Evolutionary conservation across 2,113 vertebrate species (phyloP), one percentile per base, ranked within the genome.

Genomic region (Cacatua alba): DNA sequence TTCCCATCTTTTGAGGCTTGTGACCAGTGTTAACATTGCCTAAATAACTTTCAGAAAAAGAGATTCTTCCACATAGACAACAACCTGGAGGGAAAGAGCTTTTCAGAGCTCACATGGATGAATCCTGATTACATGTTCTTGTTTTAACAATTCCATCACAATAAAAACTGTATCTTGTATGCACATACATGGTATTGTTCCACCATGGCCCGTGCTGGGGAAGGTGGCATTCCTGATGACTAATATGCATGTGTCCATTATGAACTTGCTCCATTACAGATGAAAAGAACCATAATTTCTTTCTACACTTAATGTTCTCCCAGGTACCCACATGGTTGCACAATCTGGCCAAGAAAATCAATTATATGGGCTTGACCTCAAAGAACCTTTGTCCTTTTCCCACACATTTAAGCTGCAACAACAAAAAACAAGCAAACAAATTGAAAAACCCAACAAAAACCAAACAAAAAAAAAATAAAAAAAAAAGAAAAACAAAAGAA

Each of bases 241-340:
- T 21, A 7, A 62, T 11, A 9, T 7, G 20, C 2, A 5, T 13
- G 5, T 26, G 11, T 8, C 28, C 43, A 5, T 24, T 3, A 6
- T 8, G 26, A 43, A 62, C 2, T 0, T 2, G 17, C 7, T 75
- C 37, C 3, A 0, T 10, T 23, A 3, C 3, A 41, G 33, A 31
- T 86, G 43, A 23, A 43, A 51, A 67, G 21, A 23, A 5, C 9
- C 5, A 3, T 23, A 25, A 31, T 8, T 77, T 76, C 29, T 62
- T 76, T 44, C 43, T 19, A 1, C 25, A 17, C 25, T 13, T 70
- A 33, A 33, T 25, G 15, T 14, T 63, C 43, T 82, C 29, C 37
- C 21, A 74, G 11, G 43, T 31, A n/a, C 16, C 41, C 29, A 62
- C 18, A 29, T 0, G 5, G n/a, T 19, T n/a, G 29, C 76, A 46